Percentiles rank a stretch among this genome's conserved stretches.
phyloP scores from a whole-genome alignment of 1,140 invertebrate species.

The Drosophila insularis region DNA sequence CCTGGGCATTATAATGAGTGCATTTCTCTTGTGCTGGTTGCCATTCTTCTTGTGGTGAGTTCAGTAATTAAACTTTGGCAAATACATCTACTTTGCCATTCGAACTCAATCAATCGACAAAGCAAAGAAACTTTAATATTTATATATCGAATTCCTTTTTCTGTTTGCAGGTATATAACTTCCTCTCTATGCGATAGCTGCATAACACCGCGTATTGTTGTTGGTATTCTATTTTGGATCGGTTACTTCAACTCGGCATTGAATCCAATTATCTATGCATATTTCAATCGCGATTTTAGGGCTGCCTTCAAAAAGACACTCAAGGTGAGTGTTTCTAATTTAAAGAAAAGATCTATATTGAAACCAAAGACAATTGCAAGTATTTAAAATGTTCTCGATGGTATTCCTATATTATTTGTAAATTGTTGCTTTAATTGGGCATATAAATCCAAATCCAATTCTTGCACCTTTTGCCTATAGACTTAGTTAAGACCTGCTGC shows the following conservation, averaged over 20 bases:
- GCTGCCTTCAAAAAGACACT: constrained; percentile 96
- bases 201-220: constrained; percentile 85
- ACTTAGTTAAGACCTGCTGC: constrained; percentile 66
- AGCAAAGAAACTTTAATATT: background rate
- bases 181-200: constrained; percentile 90
- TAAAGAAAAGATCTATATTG: background rate
- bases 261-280: constrained; percentile 97
- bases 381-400: constrained; percentile 27
- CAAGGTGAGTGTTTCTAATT: constrained; percentile 85
- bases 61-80: background rate
- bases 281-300: constrained; percentile 97
- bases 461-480: constrained; percentile 44
- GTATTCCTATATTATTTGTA: constrained; percentile 69
- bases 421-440: constrained; percentile 55
- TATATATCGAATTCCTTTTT: background rate
- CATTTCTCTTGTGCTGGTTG: constrained; percentile 95
- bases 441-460: constrained; percentile 24
- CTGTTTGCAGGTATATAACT: constrained; percentile 89
- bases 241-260: constrained; percentile 98
- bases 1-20: constrained; percentile 97
- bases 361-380: background rate
- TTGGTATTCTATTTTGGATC: constrained; percentile 96
- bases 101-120: background rate
- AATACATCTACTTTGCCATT: background rate
- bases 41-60: constrained; percentile 95